phyloP scores from a whole-genome alignment of 2,113 vertebrate genomes.

The Pheucticus melanocephalus region DNA sequence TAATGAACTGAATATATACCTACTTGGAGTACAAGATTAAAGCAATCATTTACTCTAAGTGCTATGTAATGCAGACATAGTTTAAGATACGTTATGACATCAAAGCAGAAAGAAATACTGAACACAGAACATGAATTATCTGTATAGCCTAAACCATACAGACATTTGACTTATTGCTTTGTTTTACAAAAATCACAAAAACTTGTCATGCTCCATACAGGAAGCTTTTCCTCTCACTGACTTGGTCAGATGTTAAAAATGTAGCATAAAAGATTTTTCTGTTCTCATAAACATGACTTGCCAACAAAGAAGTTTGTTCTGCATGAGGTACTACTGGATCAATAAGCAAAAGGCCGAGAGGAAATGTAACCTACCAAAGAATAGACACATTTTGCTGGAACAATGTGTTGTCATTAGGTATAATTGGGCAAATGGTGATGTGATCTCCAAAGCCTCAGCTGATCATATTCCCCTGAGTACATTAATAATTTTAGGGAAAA shows the following conservation, averaged over 20 bases:
- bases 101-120: background rate
- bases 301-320: background rate
- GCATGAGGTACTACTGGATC: background rate
- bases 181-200: background rate
- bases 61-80: background rate
- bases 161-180: background rate
- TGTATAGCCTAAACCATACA: background rate
- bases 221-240: background rate
- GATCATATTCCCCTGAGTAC: constrained; percentile 16
- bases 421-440: constrained; percentile 38
- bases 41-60: background rate
- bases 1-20: background rate
- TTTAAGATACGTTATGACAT: background rate
- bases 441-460: constrained; percentile 18
- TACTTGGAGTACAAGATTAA: background rate
- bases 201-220: background rate
- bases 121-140: background rate
- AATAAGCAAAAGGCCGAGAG: background rate
- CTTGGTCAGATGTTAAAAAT: background rate
- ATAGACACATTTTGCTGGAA: background rate
- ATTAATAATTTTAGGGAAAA: constrained; percentile 24
- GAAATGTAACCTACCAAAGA: background rate
- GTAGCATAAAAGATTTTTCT: background rate
- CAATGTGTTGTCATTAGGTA: constrained; percentile 5
- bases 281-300: background rate